phyloP scores from a whole-genome alignment of 2,113 vertebrate species.

The Odontesthes bonariensis region DNA sequence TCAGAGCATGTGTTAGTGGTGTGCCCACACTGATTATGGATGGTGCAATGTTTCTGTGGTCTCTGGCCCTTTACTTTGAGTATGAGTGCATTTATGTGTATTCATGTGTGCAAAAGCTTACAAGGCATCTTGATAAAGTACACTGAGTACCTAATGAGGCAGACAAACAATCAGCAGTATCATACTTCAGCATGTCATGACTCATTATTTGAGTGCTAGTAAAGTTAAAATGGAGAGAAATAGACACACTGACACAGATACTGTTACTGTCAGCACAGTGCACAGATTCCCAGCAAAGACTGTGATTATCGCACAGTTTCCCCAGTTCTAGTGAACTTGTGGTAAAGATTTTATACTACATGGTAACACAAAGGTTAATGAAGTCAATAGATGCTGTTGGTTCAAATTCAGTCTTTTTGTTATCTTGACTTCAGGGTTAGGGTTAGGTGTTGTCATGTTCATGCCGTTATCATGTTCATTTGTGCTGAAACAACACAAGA shows the following conservation, averaged over 20 bases:
- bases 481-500: conserved; percentile 21
- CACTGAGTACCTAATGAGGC: conserved; percentile 67
- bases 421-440: no score
- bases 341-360: background rate
- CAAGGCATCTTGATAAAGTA: conserved; percentile 32
- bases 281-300: no score
- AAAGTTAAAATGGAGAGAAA: background rate
- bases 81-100: background rate
- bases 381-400: no score
- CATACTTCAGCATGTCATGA: conserved; percentile 46
- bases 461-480: background rate
- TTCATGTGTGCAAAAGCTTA: background rate
- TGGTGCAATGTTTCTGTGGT: background rate
- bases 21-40: conserved; percentile 27
- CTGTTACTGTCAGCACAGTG: background rate
- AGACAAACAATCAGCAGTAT: conserved; percentile 28
- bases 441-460: background rate
- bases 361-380: no score
- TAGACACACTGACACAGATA: conserved; percentile 1
- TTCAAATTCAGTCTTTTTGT: no score
- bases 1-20: background rate
- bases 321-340: background rate
- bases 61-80: background rate
- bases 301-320: no score
- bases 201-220: conserved; percentile 55